Evolutionary conservation across 1,140 invertebrate genomes (phyloP).

Genomic region (Pseudobourletiella spinata): DNA sequence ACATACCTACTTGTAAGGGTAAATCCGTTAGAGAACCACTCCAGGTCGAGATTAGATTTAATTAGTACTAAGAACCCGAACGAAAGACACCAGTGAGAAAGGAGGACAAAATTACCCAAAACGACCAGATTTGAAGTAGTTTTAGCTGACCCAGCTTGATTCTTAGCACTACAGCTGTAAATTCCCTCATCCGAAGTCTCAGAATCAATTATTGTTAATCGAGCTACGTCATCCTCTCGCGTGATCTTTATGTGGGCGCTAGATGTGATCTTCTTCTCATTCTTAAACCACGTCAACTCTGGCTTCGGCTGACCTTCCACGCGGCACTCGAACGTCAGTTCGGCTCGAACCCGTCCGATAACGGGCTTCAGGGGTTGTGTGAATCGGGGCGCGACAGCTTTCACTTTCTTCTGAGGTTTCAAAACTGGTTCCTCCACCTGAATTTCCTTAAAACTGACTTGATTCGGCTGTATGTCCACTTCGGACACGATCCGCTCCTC

Average conservation of each 20-base stretch:
- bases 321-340: conserved; percentile 49
- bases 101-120: conserved; percentile 39
- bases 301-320: conserved; percentile 59
- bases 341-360: neutral
- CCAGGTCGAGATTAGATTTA: too few relatives aligned
- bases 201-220: conserved; percentile 55
- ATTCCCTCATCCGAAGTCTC: conserved; percentile 61
- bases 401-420: conserved; percentile 2
- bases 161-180: conserved; percentile 68
- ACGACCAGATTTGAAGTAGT: conserved; percentile 64
- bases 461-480: conserved; percentile 5
- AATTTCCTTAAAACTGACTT: conserved; percentile 8
- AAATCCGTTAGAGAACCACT: too few relatives aligned
- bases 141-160: conserved; percentile 65
- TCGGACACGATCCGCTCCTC: conserved; percentile 9
- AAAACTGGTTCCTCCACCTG: neutral
- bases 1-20: too few relatives aligned
- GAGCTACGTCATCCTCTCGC: conserved; percentile 51
- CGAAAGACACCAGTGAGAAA: too few relatives aligned
- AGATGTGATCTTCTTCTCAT: conserved; percentile 55
- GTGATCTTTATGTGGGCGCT: conserved; percentile 54
- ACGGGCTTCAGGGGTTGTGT: conserved; percentile 11
- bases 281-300: conserved; percentile 66
- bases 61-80: too few relatives aligned
- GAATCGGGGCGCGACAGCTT: conserved; percentile 3